Percentiles rank a stretch among this genome's conserved stretches.
Evolutionary conservation across 1,140 invertebrate species (phyloP).

Genomic region (Neoseiulus cucumeris): DNA sequence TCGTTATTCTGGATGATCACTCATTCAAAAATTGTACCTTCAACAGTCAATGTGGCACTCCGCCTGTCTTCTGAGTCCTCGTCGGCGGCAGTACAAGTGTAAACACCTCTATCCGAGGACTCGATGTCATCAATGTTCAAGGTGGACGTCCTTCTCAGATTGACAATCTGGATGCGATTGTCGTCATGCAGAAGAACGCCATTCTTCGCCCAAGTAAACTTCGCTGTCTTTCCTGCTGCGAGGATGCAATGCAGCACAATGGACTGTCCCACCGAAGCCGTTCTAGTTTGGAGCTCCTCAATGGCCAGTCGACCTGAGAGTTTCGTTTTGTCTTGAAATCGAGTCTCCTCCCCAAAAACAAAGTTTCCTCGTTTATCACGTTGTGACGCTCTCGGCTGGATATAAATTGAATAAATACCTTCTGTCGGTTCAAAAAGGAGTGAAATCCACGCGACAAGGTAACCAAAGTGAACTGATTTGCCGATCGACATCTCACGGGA

Average conservation of each 20-base stretch:
- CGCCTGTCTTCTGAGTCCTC: not conserved
- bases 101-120: not conserved
- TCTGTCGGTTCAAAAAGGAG: too few species aligned
- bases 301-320: too few species aligned
- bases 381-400: too few species aligned
- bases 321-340: too few species aligned
- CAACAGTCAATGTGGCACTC: not conserved
- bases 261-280: not conserved
- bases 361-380: too few species aligned
- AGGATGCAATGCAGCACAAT: not conserved
- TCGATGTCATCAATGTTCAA: not conserved
- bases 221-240: not conserved
- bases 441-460: too few species aligned
- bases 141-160: not conserved
- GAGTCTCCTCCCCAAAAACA: too few species aligned
- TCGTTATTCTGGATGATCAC: too few species aligned
- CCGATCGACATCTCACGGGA: too few species aligned
- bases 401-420: too few species aligned
- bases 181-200: not conserved
- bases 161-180: not conserved
- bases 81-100: not conserved
- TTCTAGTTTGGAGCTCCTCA: not conserved
- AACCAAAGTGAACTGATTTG: too few species aligned
- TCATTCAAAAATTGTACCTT: not conserved
- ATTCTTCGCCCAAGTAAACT: not conserved